Conservation (phyloP, 2,113 vertebrate genomes). For the Pelecanus crispus region DNA sequence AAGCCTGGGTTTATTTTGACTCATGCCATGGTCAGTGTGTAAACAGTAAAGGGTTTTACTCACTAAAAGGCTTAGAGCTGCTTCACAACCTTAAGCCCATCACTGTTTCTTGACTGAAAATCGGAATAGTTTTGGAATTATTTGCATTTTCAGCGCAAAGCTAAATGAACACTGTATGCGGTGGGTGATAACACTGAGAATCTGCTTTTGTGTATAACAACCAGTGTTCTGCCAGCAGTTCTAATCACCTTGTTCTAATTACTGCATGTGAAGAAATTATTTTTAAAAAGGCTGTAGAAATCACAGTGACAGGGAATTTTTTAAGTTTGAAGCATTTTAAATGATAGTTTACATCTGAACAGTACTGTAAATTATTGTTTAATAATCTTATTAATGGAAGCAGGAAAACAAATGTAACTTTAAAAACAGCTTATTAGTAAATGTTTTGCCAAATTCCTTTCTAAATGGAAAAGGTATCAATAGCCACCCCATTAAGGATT, state of each 20-base stretch:
- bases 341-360: neutral
- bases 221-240: neutral
- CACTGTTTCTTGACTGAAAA: neutral
- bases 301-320: neutral
- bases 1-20: slow-evolving; percentile 41
- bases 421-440: neutral
- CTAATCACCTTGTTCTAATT: neutral
- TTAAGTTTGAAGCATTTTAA: neutral
- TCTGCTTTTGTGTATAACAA: neutral
- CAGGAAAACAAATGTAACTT: neutral
- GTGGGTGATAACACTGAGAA: neutral
- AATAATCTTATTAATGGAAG: neutral
- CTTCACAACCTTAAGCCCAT: neutral
- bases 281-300: neutral
- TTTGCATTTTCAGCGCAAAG: neutral
- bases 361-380: neutral
- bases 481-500: neutral
- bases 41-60: slow-evolving; percentile 19
- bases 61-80: neutral
- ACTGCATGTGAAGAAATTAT: neutral
- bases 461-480: neutral
- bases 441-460: neutral
- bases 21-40: neutral
- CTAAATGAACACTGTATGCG: neutral
- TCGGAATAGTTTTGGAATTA: neutral